Conservation (phyloP, 2,888 invertebrate genomes). For the Aproaerema taeniolella region DNA sequence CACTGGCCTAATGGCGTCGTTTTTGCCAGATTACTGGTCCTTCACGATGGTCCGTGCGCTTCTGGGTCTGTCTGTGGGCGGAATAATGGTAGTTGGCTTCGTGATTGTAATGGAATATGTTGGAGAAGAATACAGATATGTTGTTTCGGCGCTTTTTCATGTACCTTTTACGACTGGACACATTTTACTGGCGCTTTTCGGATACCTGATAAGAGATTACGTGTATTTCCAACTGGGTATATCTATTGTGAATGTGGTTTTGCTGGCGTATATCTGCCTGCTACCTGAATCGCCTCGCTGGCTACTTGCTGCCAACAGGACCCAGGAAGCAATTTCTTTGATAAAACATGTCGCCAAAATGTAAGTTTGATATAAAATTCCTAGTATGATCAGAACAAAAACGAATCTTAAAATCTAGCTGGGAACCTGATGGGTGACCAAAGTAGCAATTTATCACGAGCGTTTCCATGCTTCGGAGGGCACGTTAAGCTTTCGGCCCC, state of each 20-base stretch:
- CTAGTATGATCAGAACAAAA: too few relatives aligned
- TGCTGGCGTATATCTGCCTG: slow-evolving; percentile 81
- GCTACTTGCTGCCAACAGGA: slow-evolving; percentile 81
- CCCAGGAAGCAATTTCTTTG: slow-evolving; percentile 78
- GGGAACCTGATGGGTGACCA: too few relatives aligned
- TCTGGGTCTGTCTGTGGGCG: slow-evolving; percentile 85
- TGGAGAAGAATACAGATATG: slow-evolving; percentile 67
- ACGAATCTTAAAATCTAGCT: too few relatives aligned
- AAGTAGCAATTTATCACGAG: too few relatives aligned
- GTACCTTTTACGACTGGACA: slow-evolving; percentile 82
- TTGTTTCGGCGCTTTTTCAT: slow-evolving; percentile 79
- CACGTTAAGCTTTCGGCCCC: too few relatives aligned
- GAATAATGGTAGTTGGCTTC: slow-evolving; percentile 80
- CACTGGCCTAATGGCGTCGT: slow-evolving; percentile 81
- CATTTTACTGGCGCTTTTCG: slow-evolving; percentile 77
- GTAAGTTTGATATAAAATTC: slow-evolving; percentile 41
- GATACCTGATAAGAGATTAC: slow-evolving; percentile 81
- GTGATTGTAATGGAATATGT: slow-evolving; percentile 81
- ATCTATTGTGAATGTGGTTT: slow-evolving; percentile 72
- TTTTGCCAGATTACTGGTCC: slow-evolving; percentile 79
- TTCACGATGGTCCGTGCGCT: slow-evolving; percentile 82
- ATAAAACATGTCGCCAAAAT: slow-evolving; percentile 80
- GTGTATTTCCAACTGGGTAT: slow-evolving; percentile 79
- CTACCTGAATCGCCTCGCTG: slow-evolving; percentile 89
- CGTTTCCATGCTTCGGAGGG: too few relatives aligned